These are phyloP conservation scores for Blomia tropicalis DNA, from an alignment of 2,888 invertebrate species.

Conservation along the genomic window DNA sequence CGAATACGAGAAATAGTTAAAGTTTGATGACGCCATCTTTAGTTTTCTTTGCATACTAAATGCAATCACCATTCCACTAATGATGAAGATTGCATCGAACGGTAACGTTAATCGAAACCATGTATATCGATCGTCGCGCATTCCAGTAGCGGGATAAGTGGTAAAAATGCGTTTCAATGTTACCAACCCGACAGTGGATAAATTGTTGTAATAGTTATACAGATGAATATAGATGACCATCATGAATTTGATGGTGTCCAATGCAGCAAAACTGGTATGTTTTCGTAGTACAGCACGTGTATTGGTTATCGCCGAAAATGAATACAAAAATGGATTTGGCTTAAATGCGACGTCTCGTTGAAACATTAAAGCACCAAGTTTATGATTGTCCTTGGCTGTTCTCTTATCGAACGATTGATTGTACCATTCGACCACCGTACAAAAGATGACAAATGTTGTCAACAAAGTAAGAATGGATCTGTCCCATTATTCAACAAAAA, in stretches of 20 bases:
- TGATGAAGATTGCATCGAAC: conserved; percentile 19
- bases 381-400: conserved; percentile 7
- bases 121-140: conserved; percentile 16
- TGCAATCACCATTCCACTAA: conserved; percentile 20
- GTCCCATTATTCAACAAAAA: background rate
- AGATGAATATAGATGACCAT: conserved; percentile 18
- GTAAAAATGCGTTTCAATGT: conserved; percentile 16
- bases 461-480: background rate
- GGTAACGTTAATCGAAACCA: conserved; percentile 15
- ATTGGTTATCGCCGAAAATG: conserved; percentile 20
- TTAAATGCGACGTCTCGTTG: background rate
- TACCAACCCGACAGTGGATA: conserved; percentile 18
- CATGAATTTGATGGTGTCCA: conserved; percentile 20
- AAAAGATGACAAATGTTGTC: conserved; percentile 6
- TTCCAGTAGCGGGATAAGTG: conserved; percentile 11
- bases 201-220: conserved; percentile 18
- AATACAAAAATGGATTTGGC: conserved; percentile 16
- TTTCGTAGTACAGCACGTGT: conserved; percentile 7
- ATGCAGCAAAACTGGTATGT: conserved; percentile 4
- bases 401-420: conserved; percentile 14
- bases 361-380: conserved; percentile 3
- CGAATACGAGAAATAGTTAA: conserved; percentile 21
- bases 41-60: conserved; percentile 14
- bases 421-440: conserved; percentile 21
- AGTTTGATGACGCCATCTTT: background rate